Evolutionary conservation across 2,888 invertebrate species (phyloP), one percentile per base, ranked within the genome.

Genomic region (Biston betularia): DNA sequence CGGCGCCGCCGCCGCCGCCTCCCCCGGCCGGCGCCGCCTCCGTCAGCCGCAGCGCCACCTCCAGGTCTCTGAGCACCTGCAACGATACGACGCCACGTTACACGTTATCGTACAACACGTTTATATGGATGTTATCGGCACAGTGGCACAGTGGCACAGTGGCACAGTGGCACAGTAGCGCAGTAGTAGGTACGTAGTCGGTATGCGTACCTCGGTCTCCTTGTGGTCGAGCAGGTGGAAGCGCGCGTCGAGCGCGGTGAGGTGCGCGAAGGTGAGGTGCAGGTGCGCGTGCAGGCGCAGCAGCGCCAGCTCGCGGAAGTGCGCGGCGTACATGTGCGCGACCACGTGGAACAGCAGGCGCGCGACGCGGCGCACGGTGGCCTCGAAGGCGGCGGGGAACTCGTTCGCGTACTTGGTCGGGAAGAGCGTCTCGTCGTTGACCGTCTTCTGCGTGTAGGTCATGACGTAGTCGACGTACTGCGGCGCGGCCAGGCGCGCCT

Each of bases 381-480:
- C 96, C 94, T 98, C 98, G 94, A 99, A 99, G 87, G 97, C 96
- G 87, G 96, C 95, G 74, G 99, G 99, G 95, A 99, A 99, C 95
- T 97, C 97, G 94, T 98, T 97, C 85, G 97, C 99, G 94, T 98
- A 99, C 96, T 99, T 99, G 87, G 99, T 99, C 91, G 99, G 99
- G 95, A 99, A 99, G 89, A 98, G 96, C 86, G 96, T 96, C 95
- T 99, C 99, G 93, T 99, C 99, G 92, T 97, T 97, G 94, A 99
- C 97, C 79, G 98, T 98, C 95, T 98, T 98, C 94, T 99, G 98
- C 81, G 98, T 98, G 95, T 97, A 98, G 75, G 99, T 98, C 98
- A 99, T 99, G 88, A 99, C 99, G 94, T 98, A 98, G 95, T 99
- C 99, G 92, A 99, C 97, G 94, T 99, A 99, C 94, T 99, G 99